Evolutionary conservation across 2,888 invertebrate species (phyloP).

Genomic region (Koerneria pararmatus): DNA sequence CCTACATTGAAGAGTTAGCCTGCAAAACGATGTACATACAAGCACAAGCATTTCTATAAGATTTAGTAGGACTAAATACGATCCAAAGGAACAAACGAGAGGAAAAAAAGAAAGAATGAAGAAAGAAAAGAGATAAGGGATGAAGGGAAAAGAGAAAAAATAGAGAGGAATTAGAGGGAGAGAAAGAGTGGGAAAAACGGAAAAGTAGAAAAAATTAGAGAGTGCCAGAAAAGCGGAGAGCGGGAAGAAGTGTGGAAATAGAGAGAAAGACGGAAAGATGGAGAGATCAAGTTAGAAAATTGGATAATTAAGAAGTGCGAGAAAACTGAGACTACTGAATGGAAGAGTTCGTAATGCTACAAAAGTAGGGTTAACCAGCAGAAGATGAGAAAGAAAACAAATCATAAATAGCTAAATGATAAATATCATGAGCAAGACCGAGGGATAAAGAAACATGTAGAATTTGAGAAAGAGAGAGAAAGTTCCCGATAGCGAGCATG

Average conservation of each 20-base stretch:
- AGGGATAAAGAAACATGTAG: not conserved
- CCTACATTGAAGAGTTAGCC: too few species aligned
- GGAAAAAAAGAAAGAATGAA: too few species aligned
- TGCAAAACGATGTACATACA: too few species aligned
- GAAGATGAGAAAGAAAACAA: not conserved
- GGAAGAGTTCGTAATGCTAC: slow-evolving; percentile 13
- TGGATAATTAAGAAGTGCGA: not conserved
- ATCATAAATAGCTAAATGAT: not conserved
- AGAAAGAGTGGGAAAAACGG: too few species aligned
- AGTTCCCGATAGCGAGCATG: slow-evolving; percentile 14
- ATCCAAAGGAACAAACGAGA: too few species aligned
- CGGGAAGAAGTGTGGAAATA: not conserved
- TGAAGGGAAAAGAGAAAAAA: too few species aligned
- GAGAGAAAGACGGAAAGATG: not conserved
- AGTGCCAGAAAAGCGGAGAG: too few species aligned
- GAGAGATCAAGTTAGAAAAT: not conserved
- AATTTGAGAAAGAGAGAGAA: slow-evolving; percentile 12
- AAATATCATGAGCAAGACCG: not conserved
- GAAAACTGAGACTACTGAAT: slow-evolving; percentile 12
- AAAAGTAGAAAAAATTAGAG: too few species aligned
- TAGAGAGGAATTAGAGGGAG: too few species aligned
- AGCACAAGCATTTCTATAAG: too few species aligned
- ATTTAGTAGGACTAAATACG: too few species aligned
- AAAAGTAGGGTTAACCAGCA: not conserved
- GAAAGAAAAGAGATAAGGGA: too few species aligned